Conservation (phyloP, 2,888 invertebrate genomes). For the Neoitamus cyanurus region DNA sequence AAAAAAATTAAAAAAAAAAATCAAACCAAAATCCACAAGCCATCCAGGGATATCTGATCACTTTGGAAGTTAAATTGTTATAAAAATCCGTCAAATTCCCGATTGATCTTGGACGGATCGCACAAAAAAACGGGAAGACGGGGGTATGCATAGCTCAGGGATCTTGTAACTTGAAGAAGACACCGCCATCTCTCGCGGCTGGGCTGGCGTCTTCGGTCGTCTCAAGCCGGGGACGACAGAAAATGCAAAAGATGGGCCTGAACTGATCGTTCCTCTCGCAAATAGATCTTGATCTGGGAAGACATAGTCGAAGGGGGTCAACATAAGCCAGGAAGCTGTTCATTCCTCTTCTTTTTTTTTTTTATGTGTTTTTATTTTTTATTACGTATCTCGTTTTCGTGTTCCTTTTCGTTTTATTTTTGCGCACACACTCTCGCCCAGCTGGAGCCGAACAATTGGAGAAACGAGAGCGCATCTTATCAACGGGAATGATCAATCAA, state of each 20-base stretch:
- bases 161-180: neutral
- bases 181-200: neutral
- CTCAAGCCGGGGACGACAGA: neutral
- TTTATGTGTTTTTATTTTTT: neutral
- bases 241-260: constrained; percentile 21
- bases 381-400: neutral
- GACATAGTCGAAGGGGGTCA: neutral
- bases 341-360: neutral
- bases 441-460: neutral
- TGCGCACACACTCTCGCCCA: neutral
- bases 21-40: neutral
- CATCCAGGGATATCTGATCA: neutral
- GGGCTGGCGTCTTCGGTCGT: neutral
- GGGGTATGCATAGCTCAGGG: too few species aligned
- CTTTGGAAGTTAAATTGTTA: constrained; percentile 37
- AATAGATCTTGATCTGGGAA: constrained; percentile 24
- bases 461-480: neutral
- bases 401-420: neutral
- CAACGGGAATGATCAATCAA: neutral
- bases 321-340: neutral
- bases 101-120: constrained; percentile 6
- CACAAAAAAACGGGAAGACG: neutral
- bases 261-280: neutral
- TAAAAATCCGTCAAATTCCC: constrained; percentile 39
- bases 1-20: neutral